Percentiles rank a stretch among this genome's conserved stretches.
Conservation (phyloP, 2,113 vertebrate genomes). For the Perca flavescens region DNA sequence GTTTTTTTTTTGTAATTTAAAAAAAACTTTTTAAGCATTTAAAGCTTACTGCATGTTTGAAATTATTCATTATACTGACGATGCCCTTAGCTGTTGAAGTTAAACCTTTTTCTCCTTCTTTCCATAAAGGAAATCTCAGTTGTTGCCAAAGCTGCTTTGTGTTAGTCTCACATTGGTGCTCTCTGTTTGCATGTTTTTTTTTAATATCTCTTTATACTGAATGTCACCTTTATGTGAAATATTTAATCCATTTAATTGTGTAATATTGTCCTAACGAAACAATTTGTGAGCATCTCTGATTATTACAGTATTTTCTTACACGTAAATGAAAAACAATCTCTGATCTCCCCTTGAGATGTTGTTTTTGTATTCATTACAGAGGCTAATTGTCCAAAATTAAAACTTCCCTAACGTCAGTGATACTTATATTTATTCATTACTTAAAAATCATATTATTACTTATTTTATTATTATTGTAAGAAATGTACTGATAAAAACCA, state of each 20-base stretch:
- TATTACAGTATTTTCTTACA: slow-evolving; percentile 49
- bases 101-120: slow-evolving; percentile 53
- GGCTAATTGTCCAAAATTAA: slow-evolving; percentile 26
- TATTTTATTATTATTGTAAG: slow-evolving; percentile 55
- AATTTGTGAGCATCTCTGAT: slow-evolving; percentile 68
- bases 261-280: slow-evolving; percentile 59
- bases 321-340: slow-evolving; percentile 31
- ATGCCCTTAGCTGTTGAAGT: slow-evolving; percentile 76
- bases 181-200: slow-evolving; percentile 76
- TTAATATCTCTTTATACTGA: slow-evolving; percentile 67
- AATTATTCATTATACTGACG: slow-evolving; percentile 75
- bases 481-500: slow-evolving; percentile 27
- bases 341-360: not conserved
- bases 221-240: slow-evolving; percentile 68
- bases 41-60: slow-evolving; percentile 80
- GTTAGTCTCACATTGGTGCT: slow-evolving; percentile 73
- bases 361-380: slow-evolving; percentile 13
- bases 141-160: slow-evolving; percentile 75
- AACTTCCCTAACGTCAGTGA: slow-evolving; percentile 38
- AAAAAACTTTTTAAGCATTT: slow-evolving; percentile 63
- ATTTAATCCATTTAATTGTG: slow-evolving; percentile 70
- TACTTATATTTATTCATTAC: slow-evolving; percentile 76
- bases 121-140: slow-evolving; percentile 61
- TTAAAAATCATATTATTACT: slow-evolving; percentile 45
- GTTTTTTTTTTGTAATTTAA: slow-evolving; percentile 63